These are phyloP conservation scores for Scylla paramamosain DNA, from an alignment of 1,140 invertebrate genomes.

Conservation along the genomic window DNA sequence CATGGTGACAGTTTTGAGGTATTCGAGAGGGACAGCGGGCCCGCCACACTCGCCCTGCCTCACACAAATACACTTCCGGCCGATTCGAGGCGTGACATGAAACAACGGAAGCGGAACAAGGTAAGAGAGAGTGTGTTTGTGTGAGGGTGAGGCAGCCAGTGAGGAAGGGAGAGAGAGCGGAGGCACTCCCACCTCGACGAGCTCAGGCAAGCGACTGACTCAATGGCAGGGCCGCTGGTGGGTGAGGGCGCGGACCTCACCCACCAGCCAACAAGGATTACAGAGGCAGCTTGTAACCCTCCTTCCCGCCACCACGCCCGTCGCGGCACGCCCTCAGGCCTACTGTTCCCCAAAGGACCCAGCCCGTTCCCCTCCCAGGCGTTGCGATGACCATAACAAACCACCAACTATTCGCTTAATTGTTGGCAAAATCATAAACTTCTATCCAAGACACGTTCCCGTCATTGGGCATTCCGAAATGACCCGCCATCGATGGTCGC, in stretches of 20 bases:
- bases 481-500: too few relatives aligned
- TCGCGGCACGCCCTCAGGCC: background rate
- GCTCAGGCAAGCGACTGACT: conserved; percentile 10
- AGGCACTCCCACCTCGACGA: conserved; percentile 1
- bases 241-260: conserved; percentile 16
- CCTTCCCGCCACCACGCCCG: background rate
- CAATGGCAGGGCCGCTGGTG: background rate
- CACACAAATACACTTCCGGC: background rate
- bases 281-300: background rate
- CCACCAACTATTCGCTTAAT: background rate
- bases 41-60: background rate
- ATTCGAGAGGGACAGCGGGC: background rate
- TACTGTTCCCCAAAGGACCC: background rate
- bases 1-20: background rate
- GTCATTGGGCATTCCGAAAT: too few relatives aligned
- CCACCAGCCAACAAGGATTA: background rate
- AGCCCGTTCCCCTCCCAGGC: background rate
- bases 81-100: background rate
- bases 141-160: conserved; percentile 6
- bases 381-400: background rate
- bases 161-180: background rate
- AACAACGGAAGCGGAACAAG: background rate
- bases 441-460: background rate
- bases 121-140: background rate
- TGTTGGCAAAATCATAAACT: background rate